Percentiles rank a stretch among this genome's conserved stretches.
Conservation (phyloP, 1,140 invertebrate species). For the Drosophila sturtevanti region DNA sequence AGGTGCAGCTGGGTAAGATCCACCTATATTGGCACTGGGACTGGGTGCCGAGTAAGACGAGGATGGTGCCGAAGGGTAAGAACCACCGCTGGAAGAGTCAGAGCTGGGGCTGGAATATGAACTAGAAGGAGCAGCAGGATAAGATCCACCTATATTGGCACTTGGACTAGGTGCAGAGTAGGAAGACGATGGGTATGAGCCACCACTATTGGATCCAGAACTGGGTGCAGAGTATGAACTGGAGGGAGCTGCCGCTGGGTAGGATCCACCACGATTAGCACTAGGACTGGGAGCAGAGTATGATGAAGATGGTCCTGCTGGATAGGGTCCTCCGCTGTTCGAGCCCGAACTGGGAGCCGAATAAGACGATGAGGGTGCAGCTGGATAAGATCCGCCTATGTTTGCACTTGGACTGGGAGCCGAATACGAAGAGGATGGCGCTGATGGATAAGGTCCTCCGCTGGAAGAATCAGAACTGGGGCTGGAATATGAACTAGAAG, state of each 20-base stretch:
- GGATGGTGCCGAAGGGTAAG: slow-evolving; percentile 67
- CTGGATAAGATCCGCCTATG: slow-evolving; percentile 42
- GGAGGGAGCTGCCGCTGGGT: slow-evolving; percentile 44
- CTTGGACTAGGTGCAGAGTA: slow-evolving; percentile 46
- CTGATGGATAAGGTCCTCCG: slow-evolving; percentile 42
- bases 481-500: slow-evolving; percentile 16
- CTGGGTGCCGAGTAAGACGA: slow-evolving; percentile 63
- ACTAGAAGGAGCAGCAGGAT: slow-evolving; percentile 35
- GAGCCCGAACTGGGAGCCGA: slow-evolving; percentile 28
- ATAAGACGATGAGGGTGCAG: slow-evolving; percentile 57
- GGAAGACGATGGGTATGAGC: slow-evolving; percentile 42
- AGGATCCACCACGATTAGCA: slow-evolving; percentile 46
- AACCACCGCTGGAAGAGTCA: slow-evolving; percentile 75
- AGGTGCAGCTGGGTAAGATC: slow-evolving; percentile 38
- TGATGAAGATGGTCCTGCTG: slow-evolving; percentile 35
- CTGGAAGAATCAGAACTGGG: slow-evolving; percentile 22
- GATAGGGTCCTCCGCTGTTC: slow-evolving; percentile 39
- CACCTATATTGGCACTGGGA: slow-evolving; percentile 30
- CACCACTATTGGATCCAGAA: slow-evolving; percentile 29
- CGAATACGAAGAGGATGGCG: slow-evolving; percentile 69
- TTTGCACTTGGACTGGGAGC: slow-evolving; percentile 30
- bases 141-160: slow-evolving; percentile 24
- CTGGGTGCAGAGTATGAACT: slow-evolving; percentile 47
- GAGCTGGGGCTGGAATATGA: slow-evolving; percentile 35
- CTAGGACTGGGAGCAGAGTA: slow-evolving; percentile 49